Percentiles rank a stretch among this genome's conserved stretches.
Conservation (phyloP, 2,888 invertebrate genomes). For the Tholera decimalis region DNA sequence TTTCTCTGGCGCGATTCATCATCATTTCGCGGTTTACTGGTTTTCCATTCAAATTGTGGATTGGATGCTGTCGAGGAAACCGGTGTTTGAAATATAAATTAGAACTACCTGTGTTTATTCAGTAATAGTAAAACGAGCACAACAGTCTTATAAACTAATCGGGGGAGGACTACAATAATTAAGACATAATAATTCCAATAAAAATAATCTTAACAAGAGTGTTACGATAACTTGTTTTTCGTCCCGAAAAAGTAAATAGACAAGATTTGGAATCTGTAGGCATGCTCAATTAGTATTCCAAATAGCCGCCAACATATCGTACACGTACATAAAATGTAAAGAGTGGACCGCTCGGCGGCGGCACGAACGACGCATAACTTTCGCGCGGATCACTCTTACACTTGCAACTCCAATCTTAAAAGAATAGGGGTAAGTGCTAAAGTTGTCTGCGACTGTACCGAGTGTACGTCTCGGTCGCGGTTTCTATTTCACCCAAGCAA, state of each 20-base stretch:
- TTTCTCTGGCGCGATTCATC: constrained; percentile 89
- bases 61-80: constrained; percentile 72
- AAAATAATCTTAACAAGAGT: constrained; percentile 61
- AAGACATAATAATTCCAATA: constrained; percentile 44
- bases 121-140: constrained; percentile 4
- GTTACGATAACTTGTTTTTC: constrained; percentile 47
- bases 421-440: constrained; percentile 81
- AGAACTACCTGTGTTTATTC: constrained; percentile 57
- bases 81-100: constrained; percentile 66
- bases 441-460: constrained; percentile 79
- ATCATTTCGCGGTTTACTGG: constrained; percentile 91
- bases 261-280: constrained; percentile 80
- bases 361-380: constrained; percentile 90
- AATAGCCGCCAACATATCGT: constrained; percentile 90
- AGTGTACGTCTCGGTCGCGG: constrained; percentile 85
- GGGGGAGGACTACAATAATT: constrained; percentile 13
- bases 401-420: constrained; percentile 84
- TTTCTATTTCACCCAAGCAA: constrained; percentile 90
- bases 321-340: constrained; percentile 90
- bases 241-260: constrained; percentile 76
- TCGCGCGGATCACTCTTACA: constrained; percentile 75
- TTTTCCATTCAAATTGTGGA: constrained; percentile 86
- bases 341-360: constrained; percentile 86
- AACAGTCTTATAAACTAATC: neutral
- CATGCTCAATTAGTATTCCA: constrained; percentile 90